Evolutionary conservation across 1,140 invertebrate genomes (phyloP), one percentile per base, ranked within the genome.

Genomic region (Listronotus bonariensis): DNA sequence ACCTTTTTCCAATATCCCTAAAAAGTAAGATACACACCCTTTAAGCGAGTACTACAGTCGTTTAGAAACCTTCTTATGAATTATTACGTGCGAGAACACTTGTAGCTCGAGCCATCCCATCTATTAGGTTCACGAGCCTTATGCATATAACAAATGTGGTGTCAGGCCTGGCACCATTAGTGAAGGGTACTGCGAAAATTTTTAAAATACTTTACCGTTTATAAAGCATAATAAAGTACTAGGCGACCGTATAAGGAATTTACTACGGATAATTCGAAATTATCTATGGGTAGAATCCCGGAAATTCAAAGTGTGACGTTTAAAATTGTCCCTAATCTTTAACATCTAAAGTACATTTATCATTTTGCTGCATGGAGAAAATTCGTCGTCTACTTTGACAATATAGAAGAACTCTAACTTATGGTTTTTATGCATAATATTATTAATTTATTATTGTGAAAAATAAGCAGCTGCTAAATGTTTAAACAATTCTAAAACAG

Each of bases 191-290:
- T 12, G 57, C 57, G 49, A 18, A 34, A 42, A 52, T 42, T 52
- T 61, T 53, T 52, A 40, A 53, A 36, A 52, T 43, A 49, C 48
- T 61, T 53, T 53, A 53, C 48, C 58, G 49, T 61, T 61, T 38
- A 48, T 61, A 61, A 61, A 61, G 58, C 40, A 61, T 61, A 61
- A 61, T 61, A 61, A 52, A 61, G 58, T 61, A 48, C 58, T 36
- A 48, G 48, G 32, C 58, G 58, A 53, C 36, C 58, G 58, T 61
- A 53, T 42, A 61, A 61, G 58, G 58, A 40, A 52, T 61, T 61
- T 61, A 48, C 31, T 61, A 61, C 58, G 58, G 58, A 61, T 61
- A 61, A 61, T 61, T 61, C 58, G 20, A n/a, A 52, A 61, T 61
- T 52, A 43, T 46, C 49, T 38, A 61, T 45, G 58, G 58, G 46